Evolutionary conservation across 2,888 invertebrate species (phyloP), one percentile per base, ranked within the genome.

Genomic region (Eubasilissa splendida): DNA sequence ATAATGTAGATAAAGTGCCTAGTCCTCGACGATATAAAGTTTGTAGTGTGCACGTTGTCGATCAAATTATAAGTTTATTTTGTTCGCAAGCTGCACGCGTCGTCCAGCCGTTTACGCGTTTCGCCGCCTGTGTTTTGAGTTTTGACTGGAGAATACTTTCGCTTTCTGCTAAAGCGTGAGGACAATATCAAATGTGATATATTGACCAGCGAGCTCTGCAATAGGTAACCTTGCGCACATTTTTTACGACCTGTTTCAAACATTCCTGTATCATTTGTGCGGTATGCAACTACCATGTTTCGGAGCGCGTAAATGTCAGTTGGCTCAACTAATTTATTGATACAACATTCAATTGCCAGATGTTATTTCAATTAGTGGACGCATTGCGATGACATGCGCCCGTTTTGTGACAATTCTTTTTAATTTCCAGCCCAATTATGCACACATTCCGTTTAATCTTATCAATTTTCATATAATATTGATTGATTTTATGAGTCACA

Each of bases 261-360:
- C 52, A n/a, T 68, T 50, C 50, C 68, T 14, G 58, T 58, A 58
- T 42, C 42, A 42, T 7, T 42, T 42, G 42, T 42, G 42, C 7
- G 7, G 42, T 58, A 10, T n/a, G 58, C 58, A 10, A 12, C 68
- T n/a, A n/a, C 14, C 68, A 68, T 68, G 14, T 71, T 77, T 65
- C 60, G 68, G n/a, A 58, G 53, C 60, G 70, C 68, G 75, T 52
- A 76, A 75, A 79, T 76, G 76, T 79, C 76, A 79, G 52, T 75
- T 71, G 70, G 56, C 42, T 56, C 33, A 63, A 71, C 52, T 66
- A 70, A 76, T 76, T 80, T 76, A 80, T 80, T 80, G 80, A 80
- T 76, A 80, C 76, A 80, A 76, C 76, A 76, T 70, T 76, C 80
- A 80, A 80, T 80, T 80, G 75, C 80, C 80, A 80, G 80, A 80